Conservation (phyloP, 2,888 invertebrate species). For the Lasioglossum malachurum region DNA sequence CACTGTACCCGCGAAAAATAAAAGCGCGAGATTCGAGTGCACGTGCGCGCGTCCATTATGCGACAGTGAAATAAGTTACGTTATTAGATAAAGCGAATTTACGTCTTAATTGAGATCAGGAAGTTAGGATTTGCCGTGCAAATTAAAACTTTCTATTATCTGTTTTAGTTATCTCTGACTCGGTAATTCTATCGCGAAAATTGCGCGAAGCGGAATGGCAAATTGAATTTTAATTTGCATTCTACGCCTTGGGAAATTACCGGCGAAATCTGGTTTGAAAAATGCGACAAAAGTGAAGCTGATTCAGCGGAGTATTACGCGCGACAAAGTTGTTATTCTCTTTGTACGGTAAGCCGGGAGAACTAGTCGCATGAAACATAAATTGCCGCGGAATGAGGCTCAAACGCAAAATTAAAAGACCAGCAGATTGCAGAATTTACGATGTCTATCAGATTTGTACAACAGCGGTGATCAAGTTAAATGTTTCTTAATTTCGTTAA, state of each 20-base stretch:
- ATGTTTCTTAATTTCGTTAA: not conserved
- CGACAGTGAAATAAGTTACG: not conserved
- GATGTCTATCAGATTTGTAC: not conserved
- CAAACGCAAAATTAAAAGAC: not conserved
- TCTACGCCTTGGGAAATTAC: conserved; percentile 5
- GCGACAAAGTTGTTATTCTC: conserved; percentile 47
- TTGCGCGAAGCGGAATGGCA: conserved; percentile 72
- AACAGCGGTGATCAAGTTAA: not conserved
- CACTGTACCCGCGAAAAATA: not conserved
- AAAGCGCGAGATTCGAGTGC: not conserved
- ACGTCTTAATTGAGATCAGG: not conserved
- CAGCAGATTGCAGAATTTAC: not conserved
- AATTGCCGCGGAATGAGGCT: not conserved
- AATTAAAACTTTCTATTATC: conserved; percentile 15
- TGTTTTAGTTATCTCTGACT: conserved; percentile 47
- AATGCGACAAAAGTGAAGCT: conserved; percentile 5
- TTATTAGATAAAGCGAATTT: not conserved
- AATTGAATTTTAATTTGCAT: conserved; percentile 18
- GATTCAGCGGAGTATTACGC: conserved; percentile 6
- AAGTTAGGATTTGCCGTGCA: not conserved
- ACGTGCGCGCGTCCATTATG: not conserved
- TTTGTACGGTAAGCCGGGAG: conserved; percentile 3
- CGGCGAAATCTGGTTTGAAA: conserved; percentile 1
- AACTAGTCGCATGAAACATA: conserved; percentile 5
- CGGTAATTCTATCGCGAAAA: conserved; percentile 79